These are phyloP conservation scores for Amphipoea oculea DNA, from an alignment of 2,888 invertebrate genomes.

Conservation along the genomic window DNA sequence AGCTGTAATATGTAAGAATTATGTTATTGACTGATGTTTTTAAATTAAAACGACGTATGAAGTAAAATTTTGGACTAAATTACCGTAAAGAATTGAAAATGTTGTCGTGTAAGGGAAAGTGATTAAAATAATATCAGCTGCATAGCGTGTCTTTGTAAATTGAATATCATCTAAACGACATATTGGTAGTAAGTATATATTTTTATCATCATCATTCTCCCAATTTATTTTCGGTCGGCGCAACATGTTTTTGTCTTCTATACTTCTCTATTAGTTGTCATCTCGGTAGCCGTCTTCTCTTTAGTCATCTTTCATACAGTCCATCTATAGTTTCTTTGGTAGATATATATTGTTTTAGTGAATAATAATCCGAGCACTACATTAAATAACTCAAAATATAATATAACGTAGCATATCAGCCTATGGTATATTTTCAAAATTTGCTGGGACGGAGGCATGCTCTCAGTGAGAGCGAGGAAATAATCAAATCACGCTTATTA, in stretches of 20 bases:
- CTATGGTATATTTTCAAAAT: not conserved
- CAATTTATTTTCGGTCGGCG: not conserved
- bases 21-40: slow-evolving; percentile 57
- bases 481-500: not conserved
- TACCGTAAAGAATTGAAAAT: slow-evolving; percentile 35
- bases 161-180: not conserved
- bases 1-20: slow-evolving; percentile 55
- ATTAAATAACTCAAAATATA: not conserved
- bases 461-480: not conserved
- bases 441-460: not conserved
- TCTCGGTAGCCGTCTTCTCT: not conserved
- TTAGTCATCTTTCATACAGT: not conserved
- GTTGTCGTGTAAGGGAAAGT: slow-evolving; percentile 19
- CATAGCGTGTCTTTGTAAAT: not conserved
- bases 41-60: slow-evolving; percentile 37
- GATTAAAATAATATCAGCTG: slow-evolving; percentile 33
- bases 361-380: not conserved
- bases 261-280: not conserved
- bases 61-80: slow-evolving; percentile 27
- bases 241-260: not conserved
- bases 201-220: not conserved
- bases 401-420: not conserved
- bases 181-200: not conserved
- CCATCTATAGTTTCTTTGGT: not conserved
- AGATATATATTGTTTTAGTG: not conserved